Conservation (phyloP, 2,888 invertebrate genomes). For the Hetaerina titia region DNA sequence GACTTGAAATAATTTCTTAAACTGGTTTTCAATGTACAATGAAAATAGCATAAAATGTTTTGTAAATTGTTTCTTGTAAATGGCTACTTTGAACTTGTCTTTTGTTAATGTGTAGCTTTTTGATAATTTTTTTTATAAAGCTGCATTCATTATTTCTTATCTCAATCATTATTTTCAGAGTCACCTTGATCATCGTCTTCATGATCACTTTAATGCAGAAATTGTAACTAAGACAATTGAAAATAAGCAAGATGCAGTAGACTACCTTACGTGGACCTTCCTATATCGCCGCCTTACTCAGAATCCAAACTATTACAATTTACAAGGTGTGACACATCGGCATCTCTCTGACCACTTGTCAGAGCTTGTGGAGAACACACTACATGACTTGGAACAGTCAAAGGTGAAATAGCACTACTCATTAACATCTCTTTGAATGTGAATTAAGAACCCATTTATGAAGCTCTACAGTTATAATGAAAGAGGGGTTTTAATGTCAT, state of each 20-base stretch:
- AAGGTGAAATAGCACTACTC: constrained; percentile 79
- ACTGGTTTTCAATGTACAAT: too few relatives aligned
- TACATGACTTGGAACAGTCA: constrained; percentile 95
- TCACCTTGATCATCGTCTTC: constrained; percentile 97
- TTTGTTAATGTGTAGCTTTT: too few relatives aligned
- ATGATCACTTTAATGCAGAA: constrained; percentile 99
- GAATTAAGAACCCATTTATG: not conserved
- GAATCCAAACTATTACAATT: constrained; percentile 99
- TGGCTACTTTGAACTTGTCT: too few relatives aligned
- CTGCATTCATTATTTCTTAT: not conserved
- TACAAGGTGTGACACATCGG: constrained; percentile 97
- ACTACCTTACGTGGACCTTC: constrained; percentile 99
- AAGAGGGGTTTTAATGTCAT: too few relatives aligned
- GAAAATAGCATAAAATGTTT: too few relatives aligned
- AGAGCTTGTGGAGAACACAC: constrained; percentile 97
- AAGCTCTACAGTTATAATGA: too few relatives aligned
- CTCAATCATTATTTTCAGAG: constrained; percentile 80
- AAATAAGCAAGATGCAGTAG: constrained; percentile 99
- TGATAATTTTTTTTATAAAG: too few relatives aligned
- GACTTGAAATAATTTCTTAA: too few relatives aligned
- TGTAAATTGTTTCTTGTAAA: too few relatives aligned
- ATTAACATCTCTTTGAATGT: not conserved
- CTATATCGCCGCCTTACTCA: constrained; percentile 97
- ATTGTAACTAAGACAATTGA: constrained; percentile 99
- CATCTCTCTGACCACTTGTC: constrained; percentile 99